Evolutionary conservation across 2,797 vertebrate genomes (phyloP).

Genomic region (Crocidura indochinensis): DNA sequence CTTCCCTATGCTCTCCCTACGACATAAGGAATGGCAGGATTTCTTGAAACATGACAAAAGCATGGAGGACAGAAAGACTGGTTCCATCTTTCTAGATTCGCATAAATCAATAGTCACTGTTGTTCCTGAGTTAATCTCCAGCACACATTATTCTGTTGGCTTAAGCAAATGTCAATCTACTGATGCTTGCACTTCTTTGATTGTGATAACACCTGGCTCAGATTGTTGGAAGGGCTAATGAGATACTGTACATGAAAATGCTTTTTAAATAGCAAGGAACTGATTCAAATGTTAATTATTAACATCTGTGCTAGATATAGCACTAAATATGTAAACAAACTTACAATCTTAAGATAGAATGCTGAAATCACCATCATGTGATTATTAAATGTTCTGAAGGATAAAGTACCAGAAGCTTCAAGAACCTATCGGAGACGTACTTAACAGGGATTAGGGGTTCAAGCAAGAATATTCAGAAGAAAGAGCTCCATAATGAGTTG

Average conservation of each 20-base stretch:
- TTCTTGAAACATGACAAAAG: background rate
- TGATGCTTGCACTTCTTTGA: background rate
- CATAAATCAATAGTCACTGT: background rate
- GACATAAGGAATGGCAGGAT: background rate
- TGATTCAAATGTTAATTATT: constrained; percentile 5
- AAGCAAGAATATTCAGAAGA: background rate
- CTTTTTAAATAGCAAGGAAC: background rate
- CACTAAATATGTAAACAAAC: background rate
- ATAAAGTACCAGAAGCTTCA: background rate
- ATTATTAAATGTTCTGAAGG: background rate
- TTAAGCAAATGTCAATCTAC: background rate
- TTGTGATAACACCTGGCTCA: background rate
- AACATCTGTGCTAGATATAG: background rate
- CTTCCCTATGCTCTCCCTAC: background rate
- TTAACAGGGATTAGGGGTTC: background rate
- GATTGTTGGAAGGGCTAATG: background rate
- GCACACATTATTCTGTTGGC: background rate
- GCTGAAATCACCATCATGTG: too few species aligned
- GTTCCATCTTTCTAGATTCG: background rate
- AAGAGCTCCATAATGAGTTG: background rate
- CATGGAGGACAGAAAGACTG: background rate
- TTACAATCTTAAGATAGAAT: background rate
- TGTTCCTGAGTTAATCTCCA: background rate
- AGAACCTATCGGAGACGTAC: background rate
- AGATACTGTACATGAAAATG: background rate